Base-by-base conservation (phyloP, 1,140 invertebrate species). In the Semibalanus balanoides region DNA sequence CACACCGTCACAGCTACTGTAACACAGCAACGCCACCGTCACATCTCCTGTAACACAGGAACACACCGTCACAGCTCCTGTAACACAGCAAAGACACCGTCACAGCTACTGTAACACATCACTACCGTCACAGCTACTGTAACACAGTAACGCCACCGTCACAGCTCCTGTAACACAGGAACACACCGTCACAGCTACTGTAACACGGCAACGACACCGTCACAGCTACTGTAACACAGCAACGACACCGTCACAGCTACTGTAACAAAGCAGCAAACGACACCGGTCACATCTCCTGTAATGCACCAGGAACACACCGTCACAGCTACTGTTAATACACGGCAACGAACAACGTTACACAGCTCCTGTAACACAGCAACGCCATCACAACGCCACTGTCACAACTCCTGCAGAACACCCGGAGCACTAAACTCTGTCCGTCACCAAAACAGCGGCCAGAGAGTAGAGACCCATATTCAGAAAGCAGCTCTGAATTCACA, bases 131-230 rank as follows among this genome's bases (percentile, higher is more conserved):
- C 28, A 64, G 76, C 14, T 40, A n/a, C n/a, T n/a, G 35, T 40
- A 17, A 17, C 35, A 40, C 35, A 5, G 35, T 31, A n/a, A n/a
- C n/a, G n/a, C n/a, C n/a, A n/a, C n/a, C n/a, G 82, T 75, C 29
- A 82, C n/a, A 0, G 82, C 25, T 81, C 79, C n/a, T n/a, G n/a
- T n/a, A n/a, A n/a, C 76, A 31, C 80, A 81, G 35, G 84, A 80
- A 0, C 74, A 74, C 1, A 80, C 76, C 7, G 82, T 76, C 29
- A 82, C n/a, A 0, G n/a, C n/a, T n/a, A n/a, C n/a, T n/a, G n/a
- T n/a, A n/a, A 82, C 27, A 82, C 80, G 83, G 84, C 80, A 5
- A 81, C 77, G 28, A 72, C 76, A 35, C 31, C 72, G 71, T 0
- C 72, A 78, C 28, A 64, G 76, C 14, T 40, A 40, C 35, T 17